These are phyloP conservation scores for Callyntrura guangdongensis DNA, from an alignment of 2,888 invertebrate species.

Conservation along the genomic window DNA sequence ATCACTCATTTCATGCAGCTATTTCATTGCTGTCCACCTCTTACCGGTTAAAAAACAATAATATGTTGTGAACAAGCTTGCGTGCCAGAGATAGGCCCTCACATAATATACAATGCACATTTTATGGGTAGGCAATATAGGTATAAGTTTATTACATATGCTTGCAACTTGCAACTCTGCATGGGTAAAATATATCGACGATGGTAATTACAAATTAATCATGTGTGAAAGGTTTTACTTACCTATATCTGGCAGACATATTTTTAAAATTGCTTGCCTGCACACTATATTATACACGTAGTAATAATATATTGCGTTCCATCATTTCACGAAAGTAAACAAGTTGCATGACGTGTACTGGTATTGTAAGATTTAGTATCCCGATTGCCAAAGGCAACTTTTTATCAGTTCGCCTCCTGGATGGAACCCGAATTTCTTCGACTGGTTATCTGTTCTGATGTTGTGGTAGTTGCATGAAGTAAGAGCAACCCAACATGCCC, in stretches of 20 bases:
- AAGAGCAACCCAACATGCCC: no score
- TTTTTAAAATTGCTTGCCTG: slow-evolving; percentile 3
- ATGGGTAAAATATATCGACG: slow-evolving; percentile 69
- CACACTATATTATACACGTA: background rate
- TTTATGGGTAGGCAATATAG: background rate
- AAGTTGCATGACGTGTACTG: slow-evolving; percentile 2
- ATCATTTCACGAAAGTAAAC: slow-evolving; percentile 35
- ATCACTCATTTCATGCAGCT: slow-evolving; percentile 68
- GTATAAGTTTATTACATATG: background rate
- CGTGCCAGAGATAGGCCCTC: slow-evolving; percentile 19
- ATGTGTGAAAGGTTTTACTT: slow-evolving; percentile 79
- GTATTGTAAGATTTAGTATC: slow-evolving; percentile 22
- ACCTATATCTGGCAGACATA: slow-evolving; percentile 9
- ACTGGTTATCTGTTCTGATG: background rate
- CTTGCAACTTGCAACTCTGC: background rate
- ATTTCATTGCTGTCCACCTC: slow-evolving; percentile 65
- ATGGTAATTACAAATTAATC: slow-evolving; percentile 82
- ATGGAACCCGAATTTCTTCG: background rate
- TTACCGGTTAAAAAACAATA: slow-evolving; percentile 14
- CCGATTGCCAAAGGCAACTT: slow-evolving; percentile 36
- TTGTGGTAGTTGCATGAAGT: no score
- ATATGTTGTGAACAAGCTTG: slow-evolving; percentile 28
- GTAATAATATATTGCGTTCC: background rate
- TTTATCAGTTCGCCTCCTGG: slow-evolving; percentile 22
- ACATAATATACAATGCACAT: background rate